Evolutionary conservation across 1,140 invertebrate genomes (phyloP).

Genomic region (Procambarus clarkii): DNA sequence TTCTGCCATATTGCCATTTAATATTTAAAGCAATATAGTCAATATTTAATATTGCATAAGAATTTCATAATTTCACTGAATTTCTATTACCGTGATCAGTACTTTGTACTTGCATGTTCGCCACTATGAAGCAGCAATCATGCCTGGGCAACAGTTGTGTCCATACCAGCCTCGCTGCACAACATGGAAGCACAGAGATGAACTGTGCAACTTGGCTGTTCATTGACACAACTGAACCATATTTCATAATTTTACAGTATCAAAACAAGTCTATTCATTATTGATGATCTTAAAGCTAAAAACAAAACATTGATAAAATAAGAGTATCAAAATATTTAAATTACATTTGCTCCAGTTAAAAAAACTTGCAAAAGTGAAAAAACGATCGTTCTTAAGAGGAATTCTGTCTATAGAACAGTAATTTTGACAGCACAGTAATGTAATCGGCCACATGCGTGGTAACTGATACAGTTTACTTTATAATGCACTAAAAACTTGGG

Average conservation of each 20-base stretch:
- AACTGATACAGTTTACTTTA: slow-evolving; percentile 64
- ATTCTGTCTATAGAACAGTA: neutral
- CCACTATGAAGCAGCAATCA: neutral
- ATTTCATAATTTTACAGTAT: neutral
- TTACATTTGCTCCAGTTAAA: neutral
- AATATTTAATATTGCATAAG: neutral
- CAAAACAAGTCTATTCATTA: neutral
- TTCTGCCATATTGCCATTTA: neutral
- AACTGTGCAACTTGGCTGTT: neutral
- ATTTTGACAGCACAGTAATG: slow-evolving; percentile 6
- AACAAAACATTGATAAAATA: slow-evolving; percentile 16
- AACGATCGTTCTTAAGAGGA: neutral
- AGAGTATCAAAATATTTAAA: slow-evolving; percentile 25
- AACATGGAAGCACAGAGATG: neutral
- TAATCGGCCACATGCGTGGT: slow-evolving; percentile 9
- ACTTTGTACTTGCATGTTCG: neutral
- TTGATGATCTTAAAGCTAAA: slow-evolving; percentile 8
- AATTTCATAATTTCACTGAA: neutral
- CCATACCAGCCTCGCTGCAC: neutral
- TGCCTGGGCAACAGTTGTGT: neutral
- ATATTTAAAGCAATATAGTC: neutral
- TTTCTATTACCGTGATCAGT: neutral
- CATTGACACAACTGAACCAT: neutral
- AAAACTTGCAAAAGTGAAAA: neutral
- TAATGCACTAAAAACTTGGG: slow-evolving; percentile 6